A percentile compares a stretch with the other conserved stretches of the same genome.
phyloP scores from a whole-genome alignment of 2,797 vertebrate genomes.

The Petrocephalus schoutedeni region DNA sequence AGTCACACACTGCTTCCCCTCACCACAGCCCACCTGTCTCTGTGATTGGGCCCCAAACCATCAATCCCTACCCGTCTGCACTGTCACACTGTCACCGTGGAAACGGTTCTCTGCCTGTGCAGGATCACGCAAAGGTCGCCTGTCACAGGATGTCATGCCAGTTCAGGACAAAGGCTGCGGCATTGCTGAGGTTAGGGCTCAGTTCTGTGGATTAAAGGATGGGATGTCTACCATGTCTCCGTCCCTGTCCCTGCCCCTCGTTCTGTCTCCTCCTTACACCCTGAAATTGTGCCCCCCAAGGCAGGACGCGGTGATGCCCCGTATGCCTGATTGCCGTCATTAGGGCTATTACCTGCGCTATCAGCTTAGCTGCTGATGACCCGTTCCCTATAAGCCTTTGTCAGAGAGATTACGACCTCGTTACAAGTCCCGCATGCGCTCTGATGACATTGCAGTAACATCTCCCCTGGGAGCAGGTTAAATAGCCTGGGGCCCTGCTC shows the following conservation, averaged over 20 bases:
- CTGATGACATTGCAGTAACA: neutral
- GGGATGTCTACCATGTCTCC: neutral
- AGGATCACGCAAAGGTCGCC: neutral
- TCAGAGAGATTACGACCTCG: neutral
- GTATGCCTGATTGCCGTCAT: neutral
- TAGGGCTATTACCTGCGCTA: neutral
- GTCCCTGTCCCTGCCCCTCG: neutral
- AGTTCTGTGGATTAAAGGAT: conserved; percentile 36
- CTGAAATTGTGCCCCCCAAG: neutral
- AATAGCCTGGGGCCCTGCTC: neutral
- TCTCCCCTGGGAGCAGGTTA: neutral
- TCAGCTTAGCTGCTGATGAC: neutral
- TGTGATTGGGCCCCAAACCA: neutral
- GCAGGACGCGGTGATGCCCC: neutral
- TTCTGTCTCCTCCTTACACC: too few species aligned
- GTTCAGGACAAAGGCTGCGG: neutral
- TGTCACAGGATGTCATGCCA: neutral
- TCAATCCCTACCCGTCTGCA: conserved; percentile 1
- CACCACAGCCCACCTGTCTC: neutral
- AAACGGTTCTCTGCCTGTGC: conserved; percentile 12
- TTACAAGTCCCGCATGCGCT: neutral
- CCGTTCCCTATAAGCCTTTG: neutral
- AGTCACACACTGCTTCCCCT: neutral
- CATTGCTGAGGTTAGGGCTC: conserved; percentile 19
- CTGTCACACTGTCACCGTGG: conserved; percentile 10